Percentiles rank a stretch among this genome's conserved stretches.
phyloP scores from a whole-genome alignment of 2,888 invertebrate species.

The Sycophila texana region DNA sequence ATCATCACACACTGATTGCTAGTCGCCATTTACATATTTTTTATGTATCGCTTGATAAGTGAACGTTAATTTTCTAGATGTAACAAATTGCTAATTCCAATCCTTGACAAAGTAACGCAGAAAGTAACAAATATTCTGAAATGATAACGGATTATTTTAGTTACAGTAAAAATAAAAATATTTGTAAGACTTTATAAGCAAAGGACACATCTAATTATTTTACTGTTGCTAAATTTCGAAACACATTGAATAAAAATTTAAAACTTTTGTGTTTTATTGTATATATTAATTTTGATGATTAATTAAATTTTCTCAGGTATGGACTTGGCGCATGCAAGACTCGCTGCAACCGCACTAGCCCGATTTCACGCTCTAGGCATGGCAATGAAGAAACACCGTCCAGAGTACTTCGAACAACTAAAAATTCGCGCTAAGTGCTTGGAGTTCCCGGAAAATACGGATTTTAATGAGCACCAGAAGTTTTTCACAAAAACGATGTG shows the following conservation, averaged over 20 bases:
- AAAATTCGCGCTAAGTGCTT: slow-evolving; percentile 62
- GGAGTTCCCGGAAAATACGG: slow-evolving; percentile 61
- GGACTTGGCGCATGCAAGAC: slow-evolving; percentile 76
- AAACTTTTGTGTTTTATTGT: neutral
- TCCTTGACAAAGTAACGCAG: too few relatives aligned
- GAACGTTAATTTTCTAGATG: too few relatives aligned
- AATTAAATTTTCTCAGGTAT: slow-evolving; percentile 66
- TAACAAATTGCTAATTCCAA: too few relatives aligned
- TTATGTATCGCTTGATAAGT: too few relatives aligned
- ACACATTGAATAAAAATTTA: neutral
- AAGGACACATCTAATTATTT: neutral
- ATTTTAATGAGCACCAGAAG: slow-evolving; percentile 61
- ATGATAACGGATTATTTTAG: too few relatives aligned
- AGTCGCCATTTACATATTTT: too few relatives aligned
- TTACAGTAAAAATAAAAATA: neutral
- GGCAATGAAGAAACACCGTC: slow-evolving; percentile 75
- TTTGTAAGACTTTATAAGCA: neutral
- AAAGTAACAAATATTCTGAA: too few relatives aligned
- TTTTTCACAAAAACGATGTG: slow-evolving; percentile 46
- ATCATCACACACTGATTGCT: too few relatives aligned
- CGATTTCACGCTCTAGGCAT: slow-evolving; percentile 80
- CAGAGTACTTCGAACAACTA: slow-evolving; percentile 65
- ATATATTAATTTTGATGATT: neutral
- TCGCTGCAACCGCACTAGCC: slow-evolving; percentile 77
- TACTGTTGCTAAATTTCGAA: neutral